phyloP scores from a whole-genome alignment of 2,888 invertebrate genomes.

The Acrobasis repandana region DNA sequence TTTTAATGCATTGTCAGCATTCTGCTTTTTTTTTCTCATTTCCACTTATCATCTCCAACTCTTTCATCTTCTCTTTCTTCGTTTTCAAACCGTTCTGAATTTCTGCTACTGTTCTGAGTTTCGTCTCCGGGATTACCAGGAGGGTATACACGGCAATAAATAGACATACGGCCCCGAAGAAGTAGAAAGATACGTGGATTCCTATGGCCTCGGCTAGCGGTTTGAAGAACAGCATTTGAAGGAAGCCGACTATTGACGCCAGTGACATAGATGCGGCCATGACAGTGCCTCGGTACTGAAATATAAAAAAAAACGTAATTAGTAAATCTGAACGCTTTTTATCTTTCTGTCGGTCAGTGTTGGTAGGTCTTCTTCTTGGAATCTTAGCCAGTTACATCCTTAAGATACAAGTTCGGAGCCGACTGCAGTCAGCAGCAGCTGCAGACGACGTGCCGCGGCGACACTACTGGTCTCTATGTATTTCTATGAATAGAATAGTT shows the following conservation, averaged over 20 bases:
- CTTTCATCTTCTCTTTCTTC: conserved; percentile 51
- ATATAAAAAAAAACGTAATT: conserved; percentile 24
- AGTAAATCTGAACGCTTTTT: too few relatives aligned
- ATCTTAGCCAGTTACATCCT: too few relatives aligned
- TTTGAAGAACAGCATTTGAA: conserved; percentile 67
- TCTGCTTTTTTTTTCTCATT: not conserved
- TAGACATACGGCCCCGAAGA: conserved; percentile 57
- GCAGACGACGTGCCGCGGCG: too few relatives aligned
- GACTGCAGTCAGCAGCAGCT: too few relatives aligned
- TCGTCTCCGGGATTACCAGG: conserved; percentile 61
- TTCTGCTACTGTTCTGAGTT: conserved; percentile 52
- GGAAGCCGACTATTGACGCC: conserved; percentile 51
- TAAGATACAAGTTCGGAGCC: too few relatives aligned
- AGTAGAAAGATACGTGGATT: conserved; percentile 57
- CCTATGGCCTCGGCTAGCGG: conserved; percentile 56
- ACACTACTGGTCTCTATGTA: too few relatives aligned
- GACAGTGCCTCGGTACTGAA: conserved; percentile 70
- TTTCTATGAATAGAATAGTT: too few relatives aligned
- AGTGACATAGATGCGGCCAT: conserved; percentile 61
- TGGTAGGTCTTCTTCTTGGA: too few relatives aligned
- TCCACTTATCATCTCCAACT: not conserved
- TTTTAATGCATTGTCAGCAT: not conserved
- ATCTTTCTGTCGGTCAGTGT: too few relatives aligned
- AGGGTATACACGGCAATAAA: conserved; percentile 49
- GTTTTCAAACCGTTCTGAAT: conserved; percentile 58